Percentiles rank a stretch among this genome's conserved stretches.
phyloP scores from a whole-genome alignment of 2,113 vertebrate genomes.

The Lontra canadensis region DNA sequence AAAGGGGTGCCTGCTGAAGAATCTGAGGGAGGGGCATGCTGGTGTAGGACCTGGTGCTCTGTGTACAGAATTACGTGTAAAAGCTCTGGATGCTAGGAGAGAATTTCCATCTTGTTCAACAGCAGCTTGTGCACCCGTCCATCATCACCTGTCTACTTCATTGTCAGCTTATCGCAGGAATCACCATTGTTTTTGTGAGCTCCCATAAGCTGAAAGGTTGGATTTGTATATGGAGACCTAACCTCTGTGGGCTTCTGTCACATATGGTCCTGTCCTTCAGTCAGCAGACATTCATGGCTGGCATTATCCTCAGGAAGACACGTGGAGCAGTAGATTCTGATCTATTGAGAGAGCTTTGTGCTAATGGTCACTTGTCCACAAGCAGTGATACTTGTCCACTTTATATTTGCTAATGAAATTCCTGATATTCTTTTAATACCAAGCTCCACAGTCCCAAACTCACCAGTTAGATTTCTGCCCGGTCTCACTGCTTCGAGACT shows the following conservation, averaged over 20 bases:
- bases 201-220: constrained; percentile 31
- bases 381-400: not conserved
- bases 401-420: not conserved
- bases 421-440: not conserved
- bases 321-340: not conserved
- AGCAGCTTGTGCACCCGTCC: not conserved
- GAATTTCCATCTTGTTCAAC: not conserved
- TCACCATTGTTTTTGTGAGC: constrained; percentile 63
- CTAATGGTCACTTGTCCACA: not conserved
- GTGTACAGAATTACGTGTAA: not conserved
- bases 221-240: constrained; percentile 16
- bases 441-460: not conserved
- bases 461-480: not conserved
- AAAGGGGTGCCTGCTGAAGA: fast-evolving
- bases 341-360: not conserved
- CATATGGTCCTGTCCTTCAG: not conserved
- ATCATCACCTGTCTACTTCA: not conserved
- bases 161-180: not conserved
- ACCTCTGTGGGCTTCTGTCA: not conserved
- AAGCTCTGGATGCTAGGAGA: not conserved
- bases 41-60: not conserved
- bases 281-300: not conserved
- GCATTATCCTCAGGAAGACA: not conserved
- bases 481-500: not conserved
- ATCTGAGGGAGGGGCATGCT: not conserved